Evolutionary conservation across 2,797 vertebrate genomes (phyloP).

Genomic region (Phrynocephalus guinanensis): DNA sequence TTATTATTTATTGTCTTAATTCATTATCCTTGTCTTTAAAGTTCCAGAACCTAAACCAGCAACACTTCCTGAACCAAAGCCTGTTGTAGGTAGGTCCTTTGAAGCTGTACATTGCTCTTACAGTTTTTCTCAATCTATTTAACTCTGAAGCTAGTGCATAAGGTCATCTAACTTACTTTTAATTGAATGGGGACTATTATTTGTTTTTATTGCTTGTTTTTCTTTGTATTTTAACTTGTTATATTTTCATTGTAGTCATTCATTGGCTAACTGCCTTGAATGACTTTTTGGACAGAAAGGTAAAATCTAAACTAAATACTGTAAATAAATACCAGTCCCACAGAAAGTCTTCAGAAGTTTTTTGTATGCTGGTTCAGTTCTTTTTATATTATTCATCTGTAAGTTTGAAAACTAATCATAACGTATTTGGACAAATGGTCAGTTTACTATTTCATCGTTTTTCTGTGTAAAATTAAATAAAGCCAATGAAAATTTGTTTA

Average conservation of each 20-base stretch:
- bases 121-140: neutral
- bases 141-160: neutral
- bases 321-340: neutral
- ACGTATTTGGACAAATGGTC: neutral
- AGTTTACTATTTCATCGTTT: neutral
- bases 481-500: neutral
- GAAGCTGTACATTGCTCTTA: neutral
- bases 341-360: too few relatives aligned
- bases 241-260: neutral
- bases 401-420: neutral
- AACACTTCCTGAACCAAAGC: conserved; percentile 76
- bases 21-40: conserved; percentile 75
- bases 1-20: neutral
- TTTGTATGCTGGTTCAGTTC: neutral
- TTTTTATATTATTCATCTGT: neutral
- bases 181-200: neutral
- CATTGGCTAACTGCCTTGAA: neutral
- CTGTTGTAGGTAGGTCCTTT: conserved; percentile 77
- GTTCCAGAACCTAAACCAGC: conserved; percentile 80
- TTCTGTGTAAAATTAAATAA: neutral
- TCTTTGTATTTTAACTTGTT: neutral
- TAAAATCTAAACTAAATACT: neutral
- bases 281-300: neutral
- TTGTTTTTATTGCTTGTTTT: neutral
- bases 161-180: neutral